Evolutionary conservation across 2,113 vertebrate genomes (phyloP).

Genomic region (Guaruba guarouba): DNA sequence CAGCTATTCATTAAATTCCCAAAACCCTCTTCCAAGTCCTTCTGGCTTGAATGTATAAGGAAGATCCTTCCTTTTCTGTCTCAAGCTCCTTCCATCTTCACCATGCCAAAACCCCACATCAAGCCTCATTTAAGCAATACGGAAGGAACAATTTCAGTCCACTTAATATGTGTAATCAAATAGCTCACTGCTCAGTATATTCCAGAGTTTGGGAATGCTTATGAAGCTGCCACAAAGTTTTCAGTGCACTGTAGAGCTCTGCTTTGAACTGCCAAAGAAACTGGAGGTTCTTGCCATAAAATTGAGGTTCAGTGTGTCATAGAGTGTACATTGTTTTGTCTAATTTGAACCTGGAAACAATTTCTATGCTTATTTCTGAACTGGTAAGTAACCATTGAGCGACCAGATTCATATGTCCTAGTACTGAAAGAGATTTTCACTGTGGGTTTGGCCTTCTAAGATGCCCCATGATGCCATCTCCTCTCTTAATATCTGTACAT

Average conservation of each 20-base stretch:
- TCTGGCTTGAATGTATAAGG: background rate
- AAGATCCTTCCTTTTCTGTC: background rate
- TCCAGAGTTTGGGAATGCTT: conserved; percentile 11
- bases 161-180: conserved; percentile 5
- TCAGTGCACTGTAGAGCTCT: background rate
- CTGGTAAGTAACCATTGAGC: background rate
- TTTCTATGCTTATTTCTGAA: background rate
- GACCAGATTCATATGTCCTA: background rate
- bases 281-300: conserved; percentile 5
- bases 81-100: background rate
- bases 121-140: background rate
- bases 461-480: background rate
- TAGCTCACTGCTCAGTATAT: background rate
- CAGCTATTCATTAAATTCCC: background rate
- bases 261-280: conserved; percentile 24
- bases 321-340: background rate
- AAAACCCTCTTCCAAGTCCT: background rate
- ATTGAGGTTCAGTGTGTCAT: conserved; percentile 4
- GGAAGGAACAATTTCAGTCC: conserved; percentile 11
- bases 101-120: background rate
- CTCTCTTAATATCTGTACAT: background rate
- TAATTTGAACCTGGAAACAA: conserved; percentile 23
- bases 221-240: conserved; percentile 31
- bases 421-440: background rate
- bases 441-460: background rate